A percentile compares a stretch with the other conserved stretches of the same genome.
Evolutionary conservation across 1,140 invertebrate species (phyloP).

Genomic region (Drosophila kepulauana): DNA sequence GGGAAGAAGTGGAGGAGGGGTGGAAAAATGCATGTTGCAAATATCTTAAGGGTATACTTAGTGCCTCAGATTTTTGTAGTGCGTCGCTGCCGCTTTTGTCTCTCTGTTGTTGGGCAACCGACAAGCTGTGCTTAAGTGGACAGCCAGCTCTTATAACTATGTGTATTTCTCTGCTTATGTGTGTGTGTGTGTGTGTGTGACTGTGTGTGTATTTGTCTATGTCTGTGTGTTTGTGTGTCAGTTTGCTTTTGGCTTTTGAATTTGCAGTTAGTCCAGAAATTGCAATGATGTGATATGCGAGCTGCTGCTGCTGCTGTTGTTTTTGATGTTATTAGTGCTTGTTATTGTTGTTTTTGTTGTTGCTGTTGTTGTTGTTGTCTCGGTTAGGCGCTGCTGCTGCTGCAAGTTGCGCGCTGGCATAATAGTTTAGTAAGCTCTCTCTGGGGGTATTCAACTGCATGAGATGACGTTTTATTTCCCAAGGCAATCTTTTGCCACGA

Average conservation of each 20-base stretch:
- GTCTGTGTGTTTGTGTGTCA: slow-evolving; percentile 46
- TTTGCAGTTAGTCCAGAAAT: slow-evolving; percentile 73
- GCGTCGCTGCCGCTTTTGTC: slow-evolving; percentile 59
- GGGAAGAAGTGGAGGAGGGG: neutral
- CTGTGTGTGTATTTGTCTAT: slow-evolving; percentile 41
- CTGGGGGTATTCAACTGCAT: slow-evolving; percentile 78
- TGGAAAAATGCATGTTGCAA: slow-evolving; percentile 67
- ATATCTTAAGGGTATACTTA: slow-evolving; percentile 79
- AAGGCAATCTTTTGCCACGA: slow-evolving; percentile 78
- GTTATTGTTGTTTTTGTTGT: slow-evolving; percentile 46
- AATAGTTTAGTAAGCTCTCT: slow-evolving; percentile 83
- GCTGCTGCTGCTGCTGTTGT: slow-evolving; percentile 54
- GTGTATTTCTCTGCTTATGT: slow-evolving; percentile 3
- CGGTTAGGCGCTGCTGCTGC: slow-evolving; percentile 60
- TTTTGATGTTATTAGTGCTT: slow-evolving; percentile 75
- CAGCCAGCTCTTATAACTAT: slow-evolving; percentile 46
- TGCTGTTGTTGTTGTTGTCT: slow-evolving; percentile 55
- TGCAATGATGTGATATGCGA: slow-evolving; percentile 54
- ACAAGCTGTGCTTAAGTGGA: slow-evolving; percentile 65
- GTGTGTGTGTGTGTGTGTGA: slow-evolving; percentile 37
- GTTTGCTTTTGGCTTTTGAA: slow-evolving; percentile 70
- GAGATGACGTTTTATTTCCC: slow-evolving; percentile 80
- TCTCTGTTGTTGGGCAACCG: slow-evolving; percentile 45
- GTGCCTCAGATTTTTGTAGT: slow-evolving; percentile 74
- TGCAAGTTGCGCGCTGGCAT: slow-evolving; percentile 59